Base-by-base conservation (phyloP, 2,888 invertebrate genomes). In the Tyria jacobaeae region DNA sequence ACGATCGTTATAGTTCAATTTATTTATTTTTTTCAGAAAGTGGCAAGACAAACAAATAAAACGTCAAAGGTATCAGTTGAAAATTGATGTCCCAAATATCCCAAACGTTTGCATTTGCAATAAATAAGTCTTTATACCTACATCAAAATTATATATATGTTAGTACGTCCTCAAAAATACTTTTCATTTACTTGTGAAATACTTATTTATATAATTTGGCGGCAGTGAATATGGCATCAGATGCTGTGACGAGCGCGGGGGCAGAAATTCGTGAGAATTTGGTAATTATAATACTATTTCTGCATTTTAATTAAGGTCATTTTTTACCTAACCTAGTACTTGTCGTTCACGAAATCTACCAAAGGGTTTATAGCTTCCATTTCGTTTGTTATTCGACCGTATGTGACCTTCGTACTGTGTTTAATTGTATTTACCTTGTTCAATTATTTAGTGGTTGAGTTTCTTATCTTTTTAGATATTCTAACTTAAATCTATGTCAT, bases 221-320 rank as follows among this genome's bases (percentile, higher is more conserved):
- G 47, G 41, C 52, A 57, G 60, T 73, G 64, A 73, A 74, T 78
- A 93, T 93, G 93, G 78, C 89, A 76, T 78, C 91, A 52, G 93
- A 92, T 53, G 78, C 87, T 52, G 68, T 92, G 73, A 67, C 80
- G 56, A 82, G 73, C 74, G 72, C 87, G 60, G 86, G 84, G 51
- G 81, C 73, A 59, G 89, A 90, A 82, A 88, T 93, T 73, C 88
- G 93, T 27, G 93, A 93, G 64, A 92, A 93, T 84, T 88, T 93
- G 90, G 93, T 93, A 88, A 85, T 56, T 61, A 44, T 35, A 52
- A 52, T 17, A 51, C 48, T 64, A 56, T 37, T 60, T 61, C 54
- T 50, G 14, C 31, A 68, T 62, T 65, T 39, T 34, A 57, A 37
- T 12, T 57, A 41, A 1, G 39, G 4, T 52, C 66, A 61, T 41